A percentile compares a stretch with the other conserved stretches of the same genome.
These are phyloP conservation scores for Atherinosoma microstoma DNA, from an alignment of 2,797 vertebrate species.

Conservation along the genomic window DNA sequence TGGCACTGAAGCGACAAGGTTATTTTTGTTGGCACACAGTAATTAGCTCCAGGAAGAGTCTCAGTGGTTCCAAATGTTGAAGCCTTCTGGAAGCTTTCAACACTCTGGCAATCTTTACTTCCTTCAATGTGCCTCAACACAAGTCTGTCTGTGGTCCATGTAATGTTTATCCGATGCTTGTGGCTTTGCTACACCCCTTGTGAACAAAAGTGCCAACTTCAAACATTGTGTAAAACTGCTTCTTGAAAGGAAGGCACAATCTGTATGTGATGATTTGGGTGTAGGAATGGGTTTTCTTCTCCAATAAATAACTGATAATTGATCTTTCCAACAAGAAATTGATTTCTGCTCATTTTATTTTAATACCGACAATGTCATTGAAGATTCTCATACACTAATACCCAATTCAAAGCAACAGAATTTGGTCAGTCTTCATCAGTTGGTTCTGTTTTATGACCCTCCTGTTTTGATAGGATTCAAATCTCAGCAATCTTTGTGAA, in stretches of 20 bases:
- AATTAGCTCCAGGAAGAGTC: constrained; percentile 51
- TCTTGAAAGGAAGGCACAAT: background rate
- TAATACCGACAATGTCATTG: background rate
- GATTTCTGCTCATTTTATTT: background rate
- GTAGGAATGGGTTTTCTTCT: background rate
- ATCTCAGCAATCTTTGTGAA: too few relatives aligned
- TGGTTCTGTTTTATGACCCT: background rate
- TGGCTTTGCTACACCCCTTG: constrained; percentile 20
- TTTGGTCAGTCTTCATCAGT: background rate
- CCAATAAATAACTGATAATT: background rate
- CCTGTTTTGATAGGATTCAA: too few relatives aligned
- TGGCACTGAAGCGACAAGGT: constrained; percentile 18
- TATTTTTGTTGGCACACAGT: constrained; percentile 54
- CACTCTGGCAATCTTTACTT: constrained; percentile 34
- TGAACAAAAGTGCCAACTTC: background rate
- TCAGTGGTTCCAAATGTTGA: constrained; percentile 35
- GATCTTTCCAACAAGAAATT: background rate
- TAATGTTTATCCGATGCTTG: background rate
- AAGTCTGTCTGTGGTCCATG: constrained; percentile 6
- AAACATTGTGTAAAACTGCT: background rate
- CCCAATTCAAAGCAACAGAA: background rate
- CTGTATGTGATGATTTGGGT: background rate
- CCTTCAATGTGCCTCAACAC: constrained; percentile 6
- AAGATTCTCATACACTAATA: background rate
- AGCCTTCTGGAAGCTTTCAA: constrained; percentile 30